Base-by-base conservation (phyloP, 2,113 vertebrate species). In the Petrocephalus zakoni region DNA sequence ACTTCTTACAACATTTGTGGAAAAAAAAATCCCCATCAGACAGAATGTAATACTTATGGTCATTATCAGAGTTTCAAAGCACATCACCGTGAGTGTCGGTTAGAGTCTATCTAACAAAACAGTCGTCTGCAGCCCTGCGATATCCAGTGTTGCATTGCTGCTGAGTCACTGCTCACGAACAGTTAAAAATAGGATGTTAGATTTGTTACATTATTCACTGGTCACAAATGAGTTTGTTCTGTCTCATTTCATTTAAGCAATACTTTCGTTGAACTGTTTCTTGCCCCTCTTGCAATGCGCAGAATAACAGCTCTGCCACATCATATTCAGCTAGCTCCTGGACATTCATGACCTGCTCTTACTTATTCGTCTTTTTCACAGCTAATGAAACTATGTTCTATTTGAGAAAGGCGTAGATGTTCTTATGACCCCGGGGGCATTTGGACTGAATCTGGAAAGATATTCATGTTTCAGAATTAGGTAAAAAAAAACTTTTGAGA, bases 91-190 rank as follows among this genome's bases (percentile, higher is more conserved):
- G 53, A 52, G 25, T 91, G 82, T 42, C 87, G 51, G 91, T 92
- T 91, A 64, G n/a, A 88, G 78, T 82, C 90, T 91, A 93, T 94
- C 93, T 91, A 78, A 72, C 5, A 52, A 89, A 87, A 52, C 89
- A 17, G 93, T 91, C 90, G 93, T 84, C 92, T 95, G 94, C 90
- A 91, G 88, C 56, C 0, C 0, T 2, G 47, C 89, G 93, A 95
- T 95, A 95, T 89, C 89, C 82, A 72, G 84, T 29, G 86, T 22
- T 81, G 19, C 52, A 52, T 29, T 88, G 52, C 51, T 37, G 72
- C 64, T 81, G 72, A 88, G 51, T 88, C 72, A 88, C 72, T 42
- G 19, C 47, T 68, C 58, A 51, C 5, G 22, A 87, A 87, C 34
- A 56, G 15, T 81, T 42, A n/a, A 72, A 53, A 11, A 89, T 88